Evolutionary conservation across 2,797 vertebrate species (phyloP), one percentile per base, ranked within the genome.

Genomic region (Aphelocoma californica): DNA sequence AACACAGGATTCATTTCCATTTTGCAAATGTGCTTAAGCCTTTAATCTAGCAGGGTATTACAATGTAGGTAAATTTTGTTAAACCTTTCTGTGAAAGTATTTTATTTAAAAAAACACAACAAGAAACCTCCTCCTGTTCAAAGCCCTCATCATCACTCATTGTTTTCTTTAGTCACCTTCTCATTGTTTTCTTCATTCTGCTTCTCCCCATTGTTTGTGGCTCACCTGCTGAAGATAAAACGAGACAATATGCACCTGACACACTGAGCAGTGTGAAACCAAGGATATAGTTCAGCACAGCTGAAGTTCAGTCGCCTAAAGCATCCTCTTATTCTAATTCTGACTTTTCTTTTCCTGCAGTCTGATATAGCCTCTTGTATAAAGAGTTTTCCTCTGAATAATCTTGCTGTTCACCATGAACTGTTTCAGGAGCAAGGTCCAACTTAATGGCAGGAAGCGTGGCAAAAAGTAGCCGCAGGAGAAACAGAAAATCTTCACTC

Each of bases 21-120:
- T 96, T 93, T 94, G 86, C 60, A 91, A 94, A 89, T 80, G 94
- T 96, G 81, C 85, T 60, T 95, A 91, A 95, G 94, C 96, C 28
- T 48, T 94, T 97, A 90, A 96, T 96, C 95, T 94, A 69, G 92
- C 81, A 84, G 87, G 34, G 90, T 90, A 86, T 87, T 95, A 91
- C 81, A 88, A 48, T 4, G 12, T 10, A 92, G 92, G 92, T 95
- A 95, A 88, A 89, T 83, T 96, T 89, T 93, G 69, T 88, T 93
- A 87, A 96, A 94, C 26, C 57, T 84, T 86, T 64, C 70, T 81
- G 69, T 78, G 73, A 78, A 92, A 92, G 67, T 60, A 40, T 81
- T 96, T 86, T 62, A 71, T 83, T 84, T 92, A 61, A 88, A 81
- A 84, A 83, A 47, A 1, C 31, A 70, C 38, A 69, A 28, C 80